Evolutionary conservation across 2,888 invertebrate species (phyloP), one percentile per base, ranked within the genome.

Genomic region (Aplocera efformata): DNA sequence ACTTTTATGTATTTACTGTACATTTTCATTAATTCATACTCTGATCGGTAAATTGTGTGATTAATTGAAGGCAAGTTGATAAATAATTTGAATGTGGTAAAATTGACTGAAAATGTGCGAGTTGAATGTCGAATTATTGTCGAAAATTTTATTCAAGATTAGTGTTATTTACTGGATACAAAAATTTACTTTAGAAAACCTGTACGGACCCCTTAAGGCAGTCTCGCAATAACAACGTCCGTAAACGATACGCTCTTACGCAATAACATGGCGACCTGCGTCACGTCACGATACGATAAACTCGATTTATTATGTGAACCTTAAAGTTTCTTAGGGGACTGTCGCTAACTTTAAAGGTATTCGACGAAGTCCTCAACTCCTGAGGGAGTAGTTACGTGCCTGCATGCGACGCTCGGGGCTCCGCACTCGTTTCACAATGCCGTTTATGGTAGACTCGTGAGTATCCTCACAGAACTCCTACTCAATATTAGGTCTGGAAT

Each of bases 321-420:
- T 42, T 48, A 45, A 55, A 55, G 55, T 55, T 55, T 42, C 46
- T 36, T 25, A 41, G 43, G 42, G 35, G 46, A 46, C 48, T 41
- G 48, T 48, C 48, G 42, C 47, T 43, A 50, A 51, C 39, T 48
- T 50, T 53, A 49, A 40, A 75, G 62, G 63, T 75, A 73, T 74
- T 73, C 73, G 55, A 60, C 56, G 58, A 66, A 64, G 64, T 56
- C 58, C 56, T 45, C 50, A 49, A 40, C 56, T 63, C 77, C 65
- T 60, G 34, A 22, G 66, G 77, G 77, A 70, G 63, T 58, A 63
- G 68, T 72, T 72, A 77, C 77, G 79, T 75, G 76, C 59, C 56
- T 55, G 67, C 64, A 67, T 67, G 67, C 64, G 58, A 43, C 52
- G 60, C 61, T 52, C 52, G 56, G 52, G 60, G 60, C 58, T 55